These are phyloP conservation scores for Cyaniris semiargus DNA, from an alignment of 2,888 invertebrate genomes.

Conservation along the genomic window DNA sequence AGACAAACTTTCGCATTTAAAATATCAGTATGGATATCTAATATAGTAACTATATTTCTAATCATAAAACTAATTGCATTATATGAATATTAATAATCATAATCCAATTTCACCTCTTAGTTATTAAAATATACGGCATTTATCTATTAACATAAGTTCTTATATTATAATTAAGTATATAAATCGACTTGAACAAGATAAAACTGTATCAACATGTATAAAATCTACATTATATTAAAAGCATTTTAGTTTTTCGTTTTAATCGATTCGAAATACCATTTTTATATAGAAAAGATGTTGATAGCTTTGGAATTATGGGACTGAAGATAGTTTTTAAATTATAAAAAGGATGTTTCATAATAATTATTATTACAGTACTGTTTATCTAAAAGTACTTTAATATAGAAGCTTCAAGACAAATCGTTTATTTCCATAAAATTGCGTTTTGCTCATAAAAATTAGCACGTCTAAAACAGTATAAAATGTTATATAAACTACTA, in stretches of 20 bases:
- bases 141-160: constrained; percentile 7
- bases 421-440: too few relatives aligned
- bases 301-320: not conserved
- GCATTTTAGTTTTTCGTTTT: constrained; percentile 20
- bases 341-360: not conserved
- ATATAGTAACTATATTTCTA: not conserved
- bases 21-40: too few relatives aligned
- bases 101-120: constrained; percentile 5
- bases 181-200: constrained; percentile 21
- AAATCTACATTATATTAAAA: constrained; percentile 26
- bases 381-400: too few relatives aligned
- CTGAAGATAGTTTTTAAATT: not conserved
- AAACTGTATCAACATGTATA: constrained; percentile 1
- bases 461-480: too few relatives aligned
- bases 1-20: too few relatives aligned
- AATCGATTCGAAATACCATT: not conserved
- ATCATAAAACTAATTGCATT: not conserved
- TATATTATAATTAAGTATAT: constrained; percentile 19
- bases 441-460: too few relatives aligned
- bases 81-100: not conserved
- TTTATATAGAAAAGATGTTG: not conserved
- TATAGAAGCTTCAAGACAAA: too few relatives aligned
- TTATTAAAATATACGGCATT: constrained; percentile 12
- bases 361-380: not conserved
- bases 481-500: too few relatives aligned